phyloP scores from a whole-genome alignment of 2,797 vertebrate species.

The Spinus pinus region DNA sequence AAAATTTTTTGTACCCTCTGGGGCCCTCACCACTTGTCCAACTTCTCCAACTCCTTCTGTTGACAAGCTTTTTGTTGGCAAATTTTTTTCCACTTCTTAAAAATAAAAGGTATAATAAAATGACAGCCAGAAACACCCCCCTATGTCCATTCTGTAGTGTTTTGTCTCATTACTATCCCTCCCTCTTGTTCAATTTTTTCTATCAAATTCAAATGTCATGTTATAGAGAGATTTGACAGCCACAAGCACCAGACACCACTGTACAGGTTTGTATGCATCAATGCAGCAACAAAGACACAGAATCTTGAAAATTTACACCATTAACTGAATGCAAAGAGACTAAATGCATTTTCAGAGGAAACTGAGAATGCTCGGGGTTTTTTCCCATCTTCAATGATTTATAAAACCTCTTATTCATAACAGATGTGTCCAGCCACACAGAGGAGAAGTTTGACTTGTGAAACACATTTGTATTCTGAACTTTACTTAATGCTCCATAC shows the following conservation, averaged over 20 bases:
- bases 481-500: not conserved
- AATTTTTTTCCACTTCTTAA: not conserved
- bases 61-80: not conserved
- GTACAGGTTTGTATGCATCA: not conserved
- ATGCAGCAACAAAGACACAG: not conserved
- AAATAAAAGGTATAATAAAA: not conserved
- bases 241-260: not conserved
- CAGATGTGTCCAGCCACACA: not conserved
- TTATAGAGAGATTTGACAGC: not conserved
- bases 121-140: not conserved
- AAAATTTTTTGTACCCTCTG: not conserved
- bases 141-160: not conserved
- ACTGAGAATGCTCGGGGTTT: not conserved
- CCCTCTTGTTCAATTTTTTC: not conserved
- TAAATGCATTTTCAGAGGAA: not conserved
- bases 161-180: not conserved
- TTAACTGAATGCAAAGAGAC: not conserved
- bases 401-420: conserved; percentile 3
- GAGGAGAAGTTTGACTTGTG: not conserved
- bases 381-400: not conserved
- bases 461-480: conserved; percentile 5
- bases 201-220: not conserved
- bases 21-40: not conserved
- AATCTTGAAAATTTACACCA: not conserved
- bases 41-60: not conserved